A percentile compares a stretch with the other conserved stretches of the same genome.
phyloP scores from a whole-genome alignment of 2,888 invertebrate genomes.

The Drosophila affinis region DNA sequence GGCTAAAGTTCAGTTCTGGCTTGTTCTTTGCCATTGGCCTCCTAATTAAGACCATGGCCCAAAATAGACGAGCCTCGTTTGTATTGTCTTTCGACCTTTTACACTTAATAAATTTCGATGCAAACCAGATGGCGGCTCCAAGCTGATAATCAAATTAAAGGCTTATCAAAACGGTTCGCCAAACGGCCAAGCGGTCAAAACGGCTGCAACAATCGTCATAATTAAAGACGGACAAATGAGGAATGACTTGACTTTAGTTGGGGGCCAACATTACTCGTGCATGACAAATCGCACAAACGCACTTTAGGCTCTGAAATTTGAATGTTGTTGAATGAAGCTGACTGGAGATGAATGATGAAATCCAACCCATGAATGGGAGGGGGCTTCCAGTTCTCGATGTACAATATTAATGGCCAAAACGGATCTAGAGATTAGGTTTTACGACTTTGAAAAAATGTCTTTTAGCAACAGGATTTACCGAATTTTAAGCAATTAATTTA shows the following conservation, averaged over 20 bases:
- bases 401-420: constrained; percentile 56
- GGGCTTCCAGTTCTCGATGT: constrained; percentile 34
- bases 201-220: constrained; percentile 47
- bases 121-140: constrained; percentile 17
- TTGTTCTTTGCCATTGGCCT: constrained; percentile 26
- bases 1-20: constrained; percentile 30
- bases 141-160: constrained; percentile 57
- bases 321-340: constrained; percentile 3
- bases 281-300: constrained; percentile 68
- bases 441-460: neutral
- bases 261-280: constrained; percentile 59
- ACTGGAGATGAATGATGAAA: constrained; percentile 14
- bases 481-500: constrained; percentile 10
- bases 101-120: constrained; percentile 45
- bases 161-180: constrained; percentile 58
- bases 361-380: constrained; percentile 10
- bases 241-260: constrained; percentile 25
- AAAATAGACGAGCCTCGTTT: constrained; percentile 20
- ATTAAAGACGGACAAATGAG: constrained; percentile 49
- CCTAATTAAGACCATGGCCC: constrained; percentile 39
- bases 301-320: constrained; percentile 28
- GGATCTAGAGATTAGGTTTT: constrained; percentile 47
- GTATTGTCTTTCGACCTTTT: constrained; percentile 37
- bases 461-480: constrained; percentile 13
- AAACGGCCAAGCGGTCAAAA: constrained; percentile 48